Percentiles rank a stretch among this genome's conserved stretches.
Conservation (phyloP, 2,888 invertebrate genomes). For the Aelia acuminata region DNA sequence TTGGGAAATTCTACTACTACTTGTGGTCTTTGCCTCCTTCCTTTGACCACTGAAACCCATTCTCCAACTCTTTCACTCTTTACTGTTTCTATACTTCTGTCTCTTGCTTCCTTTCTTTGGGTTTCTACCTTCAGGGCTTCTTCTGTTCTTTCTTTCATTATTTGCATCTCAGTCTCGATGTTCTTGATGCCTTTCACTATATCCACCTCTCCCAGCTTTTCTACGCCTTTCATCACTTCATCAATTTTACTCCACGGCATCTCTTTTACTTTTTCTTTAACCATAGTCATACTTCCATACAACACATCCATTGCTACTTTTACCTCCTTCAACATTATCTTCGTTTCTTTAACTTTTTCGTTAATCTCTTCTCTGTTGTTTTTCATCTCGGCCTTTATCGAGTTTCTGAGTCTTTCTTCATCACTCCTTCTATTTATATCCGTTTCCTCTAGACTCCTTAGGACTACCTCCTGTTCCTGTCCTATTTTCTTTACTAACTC, state of each 20-base stretch:
- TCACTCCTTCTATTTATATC: background rate
- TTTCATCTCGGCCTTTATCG: background rate
- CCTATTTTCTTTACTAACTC: background rate
- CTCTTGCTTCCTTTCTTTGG: too few species aligned
- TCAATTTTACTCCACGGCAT: background rate
- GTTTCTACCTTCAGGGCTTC: too few species aligned
- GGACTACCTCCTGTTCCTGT: background rate
- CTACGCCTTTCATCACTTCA: too few species aligned
- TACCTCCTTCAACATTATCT: background rate
- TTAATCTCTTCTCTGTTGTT: background rate
- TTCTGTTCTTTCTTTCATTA: too few species aligned
- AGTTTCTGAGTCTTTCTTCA: background rate
- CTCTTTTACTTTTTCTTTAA: background rate
- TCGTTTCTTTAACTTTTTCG: background rate
- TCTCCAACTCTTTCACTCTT: too few species aligned
- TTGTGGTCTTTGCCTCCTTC: too few species aligned
- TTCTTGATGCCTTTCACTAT: too few species aligned
- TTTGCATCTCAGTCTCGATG: too few species aligned
- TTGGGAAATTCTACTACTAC: too few species aligned
- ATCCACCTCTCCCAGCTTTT: too few species aligned
- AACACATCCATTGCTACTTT: background rate
- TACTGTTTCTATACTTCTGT: too few species aligned
- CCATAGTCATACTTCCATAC: background rate
- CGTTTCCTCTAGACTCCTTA: background rate
- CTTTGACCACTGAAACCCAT: too few species aligned